phyloP scores from a whole-genome alignment of 2,113 vertebrate species.

The Rhinopithecus roxellana region DNA sequence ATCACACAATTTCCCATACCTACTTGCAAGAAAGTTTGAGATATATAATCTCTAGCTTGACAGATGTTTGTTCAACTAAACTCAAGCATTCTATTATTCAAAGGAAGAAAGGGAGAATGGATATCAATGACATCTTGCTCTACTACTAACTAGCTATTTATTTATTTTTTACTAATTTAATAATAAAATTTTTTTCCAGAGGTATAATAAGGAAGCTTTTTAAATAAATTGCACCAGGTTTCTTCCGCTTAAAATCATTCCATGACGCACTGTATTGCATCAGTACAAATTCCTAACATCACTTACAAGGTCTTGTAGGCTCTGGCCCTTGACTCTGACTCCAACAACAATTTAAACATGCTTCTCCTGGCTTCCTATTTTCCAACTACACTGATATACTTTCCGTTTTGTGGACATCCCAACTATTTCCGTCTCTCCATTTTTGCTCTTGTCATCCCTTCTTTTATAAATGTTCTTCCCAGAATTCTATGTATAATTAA shows the following conservation, averaged over 20 bases:
- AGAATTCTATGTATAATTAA: neutral
- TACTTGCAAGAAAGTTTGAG: neutral
- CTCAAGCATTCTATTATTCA: neutral
- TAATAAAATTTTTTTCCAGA: neutral
- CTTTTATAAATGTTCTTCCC: neutral
- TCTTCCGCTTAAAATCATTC: neutral
- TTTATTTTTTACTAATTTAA: neutral
- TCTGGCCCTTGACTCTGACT: neutral
- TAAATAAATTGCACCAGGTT: neutral
- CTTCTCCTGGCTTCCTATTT: neutral
- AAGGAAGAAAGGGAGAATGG: neutral
- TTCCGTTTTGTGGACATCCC: neutral
- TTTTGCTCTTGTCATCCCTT: neutral
- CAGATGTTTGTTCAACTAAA: neutral
- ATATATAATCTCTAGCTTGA: neutral
- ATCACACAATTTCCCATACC: neutral
- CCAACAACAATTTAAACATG: rapidly evolving
- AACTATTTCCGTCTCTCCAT: neutral
- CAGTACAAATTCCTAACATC: neutral
- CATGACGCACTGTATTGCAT: neutral
- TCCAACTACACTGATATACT: neutral
- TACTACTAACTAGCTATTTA: neutral
- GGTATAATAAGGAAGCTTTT: neutral
- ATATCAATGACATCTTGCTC: rapidly evolving
- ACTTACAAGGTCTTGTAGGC: neutral